A percentile compares a stretch with the other conserved stretches of the same genome.
Conservation (phyloP, 1,140 invertebrate genomes). For the Piezodorus guildinii region DNA sequence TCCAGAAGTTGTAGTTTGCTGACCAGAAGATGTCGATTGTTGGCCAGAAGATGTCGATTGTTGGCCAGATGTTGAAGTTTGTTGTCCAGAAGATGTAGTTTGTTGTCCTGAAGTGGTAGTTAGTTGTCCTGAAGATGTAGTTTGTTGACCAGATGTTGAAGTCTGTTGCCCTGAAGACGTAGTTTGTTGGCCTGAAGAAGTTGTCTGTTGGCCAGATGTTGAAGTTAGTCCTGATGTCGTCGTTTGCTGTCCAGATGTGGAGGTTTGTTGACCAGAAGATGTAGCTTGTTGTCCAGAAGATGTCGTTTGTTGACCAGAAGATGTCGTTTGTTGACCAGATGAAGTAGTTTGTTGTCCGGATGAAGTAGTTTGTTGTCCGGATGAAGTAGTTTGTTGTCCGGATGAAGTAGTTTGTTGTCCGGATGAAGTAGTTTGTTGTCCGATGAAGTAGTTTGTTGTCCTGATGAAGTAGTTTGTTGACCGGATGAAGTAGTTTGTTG, state of each 20-base stretch:
- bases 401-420: conserved; percentile 17
- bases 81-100: conserved; percentile 20
- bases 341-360: conserved; percentile 14
- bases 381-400: background rate
- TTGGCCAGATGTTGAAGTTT: conserved; percentile 19
- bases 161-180: conserved; percentile 22
- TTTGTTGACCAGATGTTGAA: conserved; percentile 19
- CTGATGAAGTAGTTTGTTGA: conserved; percentile 7
- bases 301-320: background rate
- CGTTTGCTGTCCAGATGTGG: conserved; percentile 20
- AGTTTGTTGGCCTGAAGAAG: conserved; percentile 21
- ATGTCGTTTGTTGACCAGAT: background rate
- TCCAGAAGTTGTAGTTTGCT: background rate
- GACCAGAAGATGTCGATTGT: conserved; percentile 15
- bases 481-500: conserved; percentile 14
- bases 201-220: conserved; percentile 20
- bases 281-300: conserved; percentile 17
- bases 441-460: conserved; percentile 22
- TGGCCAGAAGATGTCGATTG: conserved; percentile 15
- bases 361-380: conserved; percentile 6
- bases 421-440: conserved; percentile 22
- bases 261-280: conserved; percentile 1
- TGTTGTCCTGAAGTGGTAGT: background rate
- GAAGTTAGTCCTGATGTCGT: background rate
- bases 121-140: background rate